Conservation (phyloP, 2,888 invertebrate genomes). For the Ceraclea dissimilis region DNA sequence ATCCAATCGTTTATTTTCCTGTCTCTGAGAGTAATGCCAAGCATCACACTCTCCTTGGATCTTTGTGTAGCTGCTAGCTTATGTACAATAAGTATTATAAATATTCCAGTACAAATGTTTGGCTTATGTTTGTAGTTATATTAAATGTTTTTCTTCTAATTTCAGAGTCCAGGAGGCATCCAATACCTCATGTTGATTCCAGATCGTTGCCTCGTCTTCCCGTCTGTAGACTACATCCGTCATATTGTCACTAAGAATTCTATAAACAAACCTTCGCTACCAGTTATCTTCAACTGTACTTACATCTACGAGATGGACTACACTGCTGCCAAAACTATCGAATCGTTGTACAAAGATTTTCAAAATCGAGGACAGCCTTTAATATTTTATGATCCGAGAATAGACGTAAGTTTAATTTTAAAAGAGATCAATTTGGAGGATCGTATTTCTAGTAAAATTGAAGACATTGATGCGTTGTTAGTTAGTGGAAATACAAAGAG, state of each 20-base stretch:
- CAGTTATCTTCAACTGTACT: conserved; percentile 80
- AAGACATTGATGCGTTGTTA: conserved; percentile 60
- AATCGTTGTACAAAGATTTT: conserved; percentile 67
- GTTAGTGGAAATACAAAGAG: not conserved
- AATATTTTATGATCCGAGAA: conserved; percentile 78
- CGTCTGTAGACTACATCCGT: conserved; percentile 81
- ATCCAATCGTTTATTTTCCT: too few relatives aligned
- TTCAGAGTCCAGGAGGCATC: conserved; percentile 48
- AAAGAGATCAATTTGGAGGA: conserved; percentile 59
- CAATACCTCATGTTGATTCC: conserved; percentile 77
- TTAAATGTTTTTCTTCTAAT: conserved; percentile 6
- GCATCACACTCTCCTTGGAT: too few relatives aligned
- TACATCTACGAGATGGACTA: conserved; percentile 85
- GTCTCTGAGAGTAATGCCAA: too few relatives aligned
- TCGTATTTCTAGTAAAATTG: conserved; percentile 60
- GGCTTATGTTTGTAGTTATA: too few relatives aligned
- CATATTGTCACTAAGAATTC: conserved; percentile 79
- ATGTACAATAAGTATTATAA: too few relatives aligned
- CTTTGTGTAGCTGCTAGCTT: too few relatives aligned
- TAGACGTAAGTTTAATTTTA: conserved; percentile 71
- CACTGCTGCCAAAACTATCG: conserved; percentile 76
- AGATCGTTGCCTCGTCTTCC: conserved; percentile 82
- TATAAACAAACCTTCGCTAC: conserved; percentile 50
- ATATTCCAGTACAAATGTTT: too few relatives aligned
- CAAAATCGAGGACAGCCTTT: conserved; percentile 62